A percentile compares a stretch with the other conserved stretches of the same genome.
These are phyloP conservation scores for Alloscopus bannaensis DNA, from an alignment of 2,888 invertebrate species.

Conservation along the genomic window DNA sequence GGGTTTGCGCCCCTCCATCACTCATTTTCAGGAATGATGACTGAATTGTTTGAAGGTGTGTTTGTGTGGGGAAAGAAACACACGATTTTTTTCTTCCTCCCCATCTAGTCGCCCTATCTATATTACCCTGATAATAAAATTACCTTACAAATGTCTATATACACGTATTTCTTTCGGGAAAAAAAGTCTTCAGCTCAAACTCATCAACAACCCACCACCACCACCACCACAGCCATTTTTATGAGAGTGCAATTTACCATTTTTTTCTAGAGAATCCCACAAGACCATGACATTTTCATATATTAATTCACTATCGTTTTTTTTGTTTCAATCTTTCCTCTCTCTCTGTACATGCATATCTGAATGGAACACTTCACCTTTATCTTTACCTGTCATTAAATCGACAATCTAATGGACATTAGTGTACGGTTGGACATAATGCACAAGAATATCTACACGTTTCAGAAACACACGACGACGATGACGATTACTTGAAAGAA, in stretches of 20 bases:
- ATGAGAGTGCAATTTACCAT: slow-evolving; percentile 43
- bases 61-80: background rate
- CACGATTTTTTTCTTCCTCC: background rate
- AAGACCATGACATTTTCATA: slow-evolving; percentile 19
- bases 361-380: background rate
- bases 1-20: background rate
- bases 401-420: slow-evolving; percentile 59
- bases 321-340: background rate
- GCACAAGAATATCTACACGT: slow-evolving; percentile 29
- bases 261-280: slow-evolving; percentile 4
- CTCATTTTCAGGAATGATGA: slow-evolving; percentile 1
- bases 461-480: no score
- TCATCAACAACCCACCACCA: slow-evolving; percentile 10
- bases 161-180: no score
- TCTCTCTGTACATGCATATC: background rate
- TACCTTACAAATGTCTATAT: slow-evolving; percentile 33
- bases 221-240: slow-evolving; percentile 8
- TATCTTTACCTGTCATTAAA: slow-evolving; percentile 40
- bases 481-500: no score
- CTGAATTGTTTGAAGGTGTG: background rate
- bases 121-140: slow-evolving; percentile 32
- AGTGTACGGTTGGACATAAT: slow-evolving; percentile 4
- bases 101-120: background rate
- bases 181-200: slow-evolving; percentile 20
- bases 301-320: no score